Evolutionary conservation across 2,888 invertebrate species (phyloP).

Genomic region (Carterocephalus palaemon): DNA sequence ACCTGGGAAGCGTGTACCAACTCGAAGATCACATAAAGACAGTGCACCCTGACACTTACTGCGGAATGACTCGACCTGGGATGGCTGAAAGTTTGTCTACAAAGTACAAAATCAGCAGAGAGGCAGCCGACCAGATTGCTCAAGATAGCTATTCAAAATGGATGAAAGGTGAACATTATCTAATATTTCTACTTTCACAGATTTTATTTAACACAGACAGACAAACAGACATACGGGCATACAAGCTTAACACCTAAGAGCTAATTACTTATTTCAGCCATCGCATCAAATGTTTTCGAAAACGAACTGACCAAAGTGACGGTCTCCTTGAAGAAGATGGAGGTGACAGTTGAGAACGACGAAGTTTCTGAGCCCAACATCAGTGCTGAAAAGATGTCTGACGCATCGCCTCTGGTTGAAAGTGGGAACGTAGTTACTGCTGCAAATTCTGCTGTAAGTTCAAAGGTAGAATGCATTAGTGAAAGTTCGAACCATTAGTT

Average conservation of each 20-base stretch:
- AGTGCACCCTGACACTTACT: slow-evolving; percentile 84
- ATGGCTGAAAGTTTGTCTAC: slow-evolving; percentile 92
- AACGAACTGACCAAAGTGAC: slow-evolving; percentile 90
- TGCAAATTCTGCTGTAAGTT: slow-evolving; percentile 91
- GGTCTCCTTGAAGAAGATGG: slow-evolving; percentile 87
- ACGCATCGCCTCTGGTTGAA: slow-evolving; percentile 88
- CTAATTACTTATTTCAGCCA: slow-evolving; percentile 81
- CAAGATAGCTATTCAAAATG: slow-evolving; percentile 89
- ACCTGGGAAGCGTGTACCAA: slow-evolving; percentile 84
- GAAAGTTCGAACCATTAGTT: no score
- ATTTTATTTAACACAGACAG: no score
- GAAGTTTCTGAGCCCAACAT: slow-evolving; percentile 90
- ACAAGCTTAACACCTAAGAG: no score
- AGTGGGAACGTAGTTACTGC: slow-evolving; percentile 92
- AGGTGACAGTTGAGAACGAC: slow-evolving; percentile 85
- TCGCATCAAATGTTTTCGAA: slow-evolving; percentile 89
- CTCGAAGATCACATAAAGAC: slow-evolving; percentile 85
- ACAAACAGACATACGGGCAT: no score
- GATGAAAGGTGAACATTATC: slow-evolving; percentile 86
- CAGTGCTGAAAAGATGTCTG: slow-evolving; percentile 86
- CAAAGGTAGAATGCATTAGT: no score
- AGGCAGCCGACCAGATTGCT: slow-evolving; percentile 90
- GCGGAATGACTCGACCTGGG: slow-evolving; percentile 91
- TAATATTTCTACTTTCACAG: no score
- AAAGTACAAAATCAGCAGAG: slow-evolving; percentile 84